Evolutionary conservation across 2,797 vertebrate genomes (phyloP).

Genomic region (Enteromius anoplus): DNA sequence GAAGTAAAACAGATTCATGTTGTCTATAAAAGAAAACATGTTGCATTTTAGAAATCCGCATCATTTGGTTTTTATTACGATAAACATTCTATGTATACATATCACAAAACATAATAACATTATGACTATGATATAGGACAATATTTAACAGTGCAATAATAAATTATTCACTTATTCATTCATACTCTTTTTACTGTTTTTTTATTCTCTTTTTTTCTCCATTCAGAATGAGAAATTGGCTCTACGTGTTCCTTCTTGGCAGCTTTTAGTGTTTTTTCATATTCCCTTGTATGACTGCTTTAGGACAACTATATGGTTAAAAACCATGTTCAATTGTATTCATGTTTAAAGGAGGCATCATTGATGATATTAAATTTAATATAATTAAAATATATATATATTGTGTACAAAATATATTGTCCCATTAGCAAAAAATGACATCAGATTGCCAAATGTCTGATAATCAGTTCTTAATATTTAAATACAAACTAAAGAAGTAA

Average conservation of each 20-base stretch:
- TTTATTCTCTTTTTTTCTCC: too few relatives aligned
- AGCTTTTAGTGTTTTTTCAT: neutral
- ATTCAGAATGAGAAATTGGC: neutral
- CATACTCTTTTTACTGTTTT: neutral
- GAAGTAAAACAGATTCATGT: neutral
- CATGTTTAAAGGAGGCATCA: neutral
- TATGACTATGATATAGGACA: neutral
- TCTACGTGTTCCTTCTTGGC: neutral
- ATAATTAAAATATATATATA: neutral
- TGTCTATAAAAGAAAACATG: neutral
- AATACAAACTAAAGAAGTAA: neutral
- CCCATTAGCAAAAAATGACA: neutral
- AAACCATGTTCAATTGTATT: neutral
- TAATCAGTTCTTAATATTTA: neutral
- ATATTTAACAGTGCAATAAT: neutral
- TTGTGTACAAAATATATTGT: neutral
- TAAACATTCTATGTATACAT: neutral
- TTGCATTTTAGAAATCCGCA: neutral
- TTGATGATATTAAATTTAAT: neutral
- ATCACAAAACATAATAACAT: neutral
- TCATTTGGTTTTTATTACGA: neutral
- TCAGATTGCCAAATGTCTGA: neutral
- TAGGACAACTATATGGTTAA: neutral
- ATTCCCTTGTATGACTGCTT: too few relatives aligned
- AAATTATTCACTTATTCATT: neutral